These are phyloP conservation scores for Erynnis tages DNA, from an alignment of 2,888 invertebrate genomes.

Conservation along the genomic window DNA sequence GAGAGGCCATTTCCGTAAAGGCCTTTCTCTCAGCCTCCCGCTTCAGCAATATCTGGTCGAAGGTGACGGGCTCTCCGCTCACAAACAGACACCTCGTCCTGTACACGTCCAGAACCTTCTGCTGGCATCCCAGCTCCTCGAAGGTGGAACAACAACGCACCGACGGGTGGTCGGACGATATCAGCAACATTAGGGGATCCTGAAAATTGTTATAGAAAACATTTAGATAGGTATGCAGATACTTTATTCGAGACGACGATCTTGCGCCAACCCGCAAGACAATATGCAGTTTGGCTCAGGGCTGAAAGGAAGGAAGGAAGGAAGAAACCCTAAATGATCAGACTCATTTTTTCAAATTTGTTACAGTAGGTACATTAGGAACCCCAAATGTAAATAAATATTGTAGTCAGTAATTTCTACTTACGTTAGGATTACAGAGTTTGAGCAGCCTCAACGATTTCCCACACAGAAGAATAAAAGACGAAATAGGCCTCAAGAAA, in stretches of 20 bases:
- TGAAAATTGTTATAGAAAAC: conserved; percentile 35
- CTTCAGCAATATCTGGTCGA: conserved; percentile 72
- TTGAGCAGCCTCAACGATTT: conserved; percentile 87
- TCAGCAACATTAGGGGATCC: conserved; percentile 78
- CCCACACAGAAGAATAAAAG: conserved; percentile 87
- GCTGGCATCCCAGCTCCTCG: conserved; percentile 71
- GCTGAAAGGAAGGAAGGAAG: no score
- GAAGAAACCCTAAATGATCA: no score
- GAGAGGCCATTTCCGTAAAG: conserved; percentile 74
- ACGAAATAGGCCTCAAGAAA: conserved; percentile 83
- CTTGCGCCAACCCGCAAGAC: no score
- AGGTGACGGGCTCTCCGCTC: conserved; percentile 65
- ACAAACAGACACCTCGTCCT: conserved; percentile 74
- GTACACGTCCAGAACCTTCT: conserved; percentile 72
- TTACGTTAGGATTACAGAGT: conserved; percentile 85
- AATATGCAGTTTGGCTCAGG: no score
- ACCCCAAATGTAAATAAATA: no score
- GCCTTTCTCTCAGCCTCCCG: conserved; percentile 70
- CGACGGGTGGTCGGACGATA: conserved; percentile 76
- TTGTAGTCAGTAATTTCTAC: conserved; percentile 39
- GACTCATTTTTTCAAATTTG: no score
- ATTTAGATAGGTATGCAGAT: no score
- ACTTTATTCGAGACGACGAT: no score
- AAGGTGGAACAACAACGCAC: conserved; percentile 79
- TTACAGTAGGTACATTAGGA: no score